A percentile compares a stretch with the other conserved stretches of the same genome.
Conservation (phyloP, 2,113 vertebrate genomes). For the Rhineura floridana region DNA sequence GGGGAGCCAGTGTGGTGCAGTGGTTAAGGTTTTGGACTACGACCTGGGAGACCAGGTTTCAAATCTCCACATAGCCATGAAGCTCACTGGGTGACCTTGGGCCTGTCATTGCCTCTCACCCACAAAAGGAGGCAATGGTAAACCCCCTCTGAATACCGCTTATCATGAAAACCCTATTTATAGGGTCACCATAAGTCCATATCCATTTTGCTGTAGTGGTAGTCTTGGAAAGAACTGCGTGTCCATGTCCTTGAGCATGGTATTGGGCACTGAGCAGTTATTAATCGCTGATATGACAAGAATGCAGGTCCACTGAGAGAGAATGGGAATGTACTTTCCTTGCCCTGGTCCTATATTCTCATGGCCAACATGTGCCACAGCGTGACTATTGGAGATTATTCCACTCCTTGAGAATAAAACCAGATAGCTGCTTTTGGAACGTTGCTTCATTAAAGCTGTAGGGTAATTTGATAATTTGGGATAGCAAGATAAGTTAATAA, state of each 20-base stretch:
- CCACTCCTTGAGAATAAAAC: not conserved
- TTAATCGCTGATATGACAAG: rapidly evolving
- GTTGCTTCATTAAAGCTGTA: slow-evolving; percentile 45
- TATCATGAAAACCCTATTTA: no score
- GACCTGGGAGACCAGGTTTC: no score
- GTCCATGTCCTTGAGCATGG: not conserved
- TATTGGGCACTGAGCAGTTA: not conserved
- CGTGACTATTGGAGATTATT: not conserved
- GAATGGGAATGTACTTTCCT: not conserved
- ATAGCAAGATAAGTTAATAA: slow-evolving; percentile 44
- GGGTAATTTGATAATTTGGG: slow-evolving; percentile 37
- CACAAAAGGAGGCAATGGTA: no score
- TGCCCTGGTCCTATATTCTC: not conserved
- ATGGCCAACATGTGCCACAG: not conserved
- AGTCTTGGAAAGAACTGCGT: not conserved
- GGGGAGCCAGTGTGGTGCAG: no score
- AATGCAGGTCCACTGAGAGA: rapidly evolving
- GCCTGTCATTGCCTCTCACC: no score
- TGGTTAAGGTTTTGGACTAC: no score
- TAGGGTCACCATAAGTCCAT: no score
- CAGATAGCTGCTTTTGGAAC: not conserved
- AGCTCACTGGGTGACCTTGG: no score
- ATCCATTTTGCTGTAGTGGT: not conserved
- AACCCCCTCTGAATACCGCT: no score
- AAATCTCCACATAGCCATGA: no score